phyloP scores from a whole-genome alignment of 1,140 invertebrate genomes.

The Zeugodacus cucurbitae region DNA sequence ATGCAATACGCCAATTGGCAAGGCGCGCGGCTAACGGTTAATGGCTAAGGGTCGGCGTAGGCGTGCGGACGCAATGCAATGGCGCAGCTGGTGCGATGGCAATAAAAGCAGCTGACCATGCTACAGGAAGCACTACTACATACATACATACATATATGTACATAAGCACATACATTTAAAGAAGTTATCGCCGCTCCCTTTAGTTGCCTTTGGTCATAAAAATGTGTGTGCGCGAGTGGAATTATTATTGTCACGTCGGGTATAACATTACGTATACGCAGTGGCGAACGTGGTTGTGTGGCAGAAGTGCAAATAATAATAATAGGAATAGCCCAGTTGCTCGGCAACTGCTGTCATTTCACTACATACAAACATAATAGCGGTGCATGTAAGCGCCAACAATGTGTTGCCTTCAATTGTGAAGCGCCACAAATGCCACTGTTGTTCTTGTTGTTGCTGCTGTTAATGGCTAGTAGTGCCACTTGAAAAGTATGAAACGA shows the following conservation, averaged over 20 bases:
- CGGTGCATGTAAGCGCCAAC: neutral
- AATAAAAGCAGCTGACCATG: neutral
- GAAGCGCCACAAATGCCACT: neutral
- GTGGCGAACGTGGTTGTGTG: neutral
- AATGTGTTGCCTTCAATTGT: neutral
- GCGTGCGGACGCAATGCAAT: no score
- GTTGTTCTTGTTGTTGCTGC: neutral
- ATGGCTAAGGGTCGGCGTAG: neutral
- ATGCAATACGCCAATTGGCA: neutral
- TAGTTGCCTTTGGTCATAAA: neutral
- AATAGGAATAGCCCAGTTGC: neutral
- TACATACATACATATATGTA: neutral
- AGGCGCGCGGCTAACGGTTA: neutral
- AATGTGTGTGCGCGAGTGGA: neutral
- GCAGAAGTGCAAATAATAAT: neutral
- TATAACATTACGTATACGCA: neutral
- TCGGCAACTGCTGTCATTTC: neutral
- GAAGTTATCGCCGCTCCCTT: neutral
- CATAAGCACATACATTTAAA: neutral
- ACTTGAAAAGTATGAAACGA: neutral
- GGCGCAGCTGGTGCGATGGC: neutral
- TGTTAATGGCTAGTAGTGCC: neutral
- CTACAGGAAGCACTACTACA: neutral
- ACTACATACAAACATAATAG: neutral
- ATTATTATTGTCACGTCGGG: constrained; percentile 7